These are phyloP conservation scores for Athalia rosae DNA, from an alignment of 2,888 invertebrate species.

Conservation along the genomic window DNA sequence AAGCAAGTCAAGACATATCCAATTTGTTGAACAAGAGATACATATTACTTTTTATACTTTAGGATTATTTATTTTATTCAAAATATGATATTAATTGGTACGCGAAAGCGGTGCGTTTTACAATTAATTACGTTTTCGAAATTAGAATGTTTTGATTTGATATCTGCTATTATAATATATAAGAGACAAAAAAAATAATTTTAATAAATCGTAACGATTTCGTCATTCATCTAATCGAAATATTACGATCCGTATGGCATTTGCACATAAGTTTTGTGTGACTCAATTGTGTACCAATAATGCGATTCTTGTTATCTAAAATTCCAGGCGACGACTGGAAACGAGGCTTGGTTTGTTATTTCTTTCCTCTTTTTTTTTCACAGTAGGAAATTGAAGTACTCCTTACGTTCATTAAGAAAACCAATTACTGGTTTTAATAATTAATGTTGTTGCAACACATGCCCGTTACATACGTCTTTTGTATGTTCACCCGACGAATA, in stretches of 20 bases:
- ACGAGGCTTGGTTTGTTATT: slow-evolving; percentile 4
- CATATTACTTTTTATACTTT: not conserved
- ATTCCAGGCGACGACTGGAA: slow-evolving; percentile 9
- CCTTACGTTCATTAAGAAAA: slow-evolving; percentile 48
- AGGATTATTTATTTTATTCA: slow-evolving; percentile 12
- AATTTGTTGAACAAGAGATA: slow-evolving; percentile 19
- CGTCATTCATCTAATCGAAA: slow-evolving; percentile 7
- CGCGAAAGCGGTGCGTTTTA: not conserved
- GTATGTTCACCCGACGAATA: slow-evolving; percentile 68
- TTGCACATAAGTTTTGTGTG: slow-evolving; percentile 1
- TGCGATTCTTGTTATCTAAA: slow-evolving; percentile 16
- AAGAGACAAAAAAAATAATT: not conserved
- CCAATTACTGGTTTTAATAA: slow-evolving; percentile 55
- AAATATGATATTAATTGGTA: not conserved
- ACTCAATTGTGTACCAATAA: not conserved
- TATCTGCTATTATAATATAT: not conserved
- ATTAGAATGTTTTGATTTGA: slow-evolving; percentile 18
- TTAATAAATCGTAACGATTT: slow-evolving; percentile 5
- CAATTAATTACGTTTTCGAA: not conserved
- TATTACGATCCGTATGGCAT: slow-evolving; percentile 11
- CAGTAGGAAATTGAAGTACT: slow-evolving; percentile 23
- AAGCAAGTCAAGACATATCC: slow-evolving; percentile 42
- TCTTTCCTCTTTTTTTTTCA: not conserved
- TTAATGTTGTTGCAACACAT: slow-evolving; percentile 63
- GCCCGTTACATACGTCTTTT: slow-evolving; percentile 66